Evolutionary conservation across 2,113 vertebrate genomes (phyloP), one percentile per base, ranked within the genome.

Genomic region (Pituophis catenifer): DNA sequence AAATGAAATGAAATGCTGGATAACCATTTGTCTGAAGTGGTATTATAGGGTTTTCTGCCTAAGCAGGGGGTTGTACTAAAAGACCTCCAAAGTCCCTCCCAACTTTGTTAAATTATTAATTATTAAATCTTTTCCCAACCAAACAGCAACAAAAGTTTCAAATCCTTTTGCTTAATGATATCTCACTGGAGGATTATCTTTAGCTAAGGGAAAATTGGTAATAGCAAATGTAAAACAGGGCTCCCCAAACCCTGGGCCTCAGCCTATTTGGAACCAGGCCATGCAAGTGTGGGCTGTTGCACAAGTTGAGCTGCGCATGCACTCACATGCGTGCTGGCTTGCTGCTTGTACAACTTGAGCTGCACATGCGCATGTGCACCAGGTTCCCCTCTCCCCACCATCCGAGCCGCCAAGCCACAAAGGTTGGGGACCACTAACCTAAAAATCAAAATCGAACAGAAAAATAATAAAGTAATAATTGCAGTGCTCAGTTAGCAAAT

Each of bases 111-210:
- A 50, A 50, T 50, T 50, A 50, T 50, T 50, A 50, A 50, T 50
- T 50, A 50, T 50, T 50, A 50, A 50, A 50, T 90, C 65, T 85
- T 89, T 81, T 38, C 11, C 54, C 54, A 85, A 54, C 53, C 44
- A 85, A 44, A 38, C 44, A 52, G 54, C 57, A 93, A 86, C 44
- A 86, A 81, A 57, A 57, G 53, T 88, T 89, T 85, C 44, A 85
- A 57, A 89, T 53, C 33, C 70, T 93, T 58, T 52, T 54, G 10
- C 70, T 90, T 93, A 90, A 90, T 59, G 54, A 90, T 55, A 90
- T 86, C 53, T 93, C 88, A 89, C 58, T 59, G 57, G 86, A 21
- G 2, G 58, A 8, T 6, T 50, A 38, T 88, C 48, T 92, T 88
- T 23, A 92, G 38, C 23, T 26, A 19, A 70, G 29, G n/a, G 24